Base-by-base conservation (phyloP, 2,888 invertebrate species). In the Trypoxylon attenuatum region DNA sequence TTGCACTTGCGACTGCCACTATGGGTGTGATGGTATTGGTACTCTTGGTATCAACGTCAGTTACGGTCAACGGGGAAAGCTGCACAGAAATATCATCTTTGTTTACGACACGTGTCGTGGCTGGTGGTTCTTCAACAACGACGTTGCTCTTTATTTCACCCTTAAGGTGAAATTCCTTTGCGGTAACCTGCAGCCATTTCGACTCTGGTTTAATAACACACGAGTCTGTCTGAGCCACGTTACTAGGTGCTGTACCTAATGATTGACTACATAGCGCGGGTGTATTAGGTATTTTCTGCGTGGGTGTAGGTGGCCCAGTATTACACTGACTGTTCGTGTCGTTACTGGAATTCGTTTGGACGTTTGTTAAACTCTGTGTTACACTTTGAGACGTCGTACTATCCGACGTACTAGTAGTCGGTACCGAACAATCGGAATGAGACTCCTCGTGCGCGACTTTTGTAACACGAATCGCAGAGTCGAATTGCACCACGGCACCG, bases 381-480 rank as follows among this genome's bases (percentile, higher is more conserved):
- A 67, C 21, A 16, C 63, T 75, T 61, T 76, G 77, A n/a, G 70
- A 43, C 19, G 64, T 41, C 5, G 61, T 51, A 42, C 70, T 58
- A 47, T 74, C 78, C 15, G 72, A 43, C 50, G 73, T 66, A 60
- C 67, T 79, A 50, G 8, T 8, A 13, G 72, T 43, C 54, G 79
- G 41, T 47, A 71, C 73, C 50, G 59, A 46, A 22, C 71, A 73
- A 64, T 69, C 69, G 25, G 73, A 65, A 33, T 51, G 66, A 4
- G 77, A 76, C 53, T 67, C 77, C 55, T 75, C 77, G 58, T 71
- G 65, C 42, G 51, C 67, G 69, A 61, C 72, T 76, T 84, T 85
- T 23, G 85, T 82, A 19, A 88, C 87, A 3, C 79, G 80, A 21
- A 85, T 86, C 57, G 87, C 86, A 70, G 88, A 88, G 56, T 86